Evolutionary conservation across 2,888 invertebrate genomes (phyloP).

Genomic region (Biston betularia): DNA sequence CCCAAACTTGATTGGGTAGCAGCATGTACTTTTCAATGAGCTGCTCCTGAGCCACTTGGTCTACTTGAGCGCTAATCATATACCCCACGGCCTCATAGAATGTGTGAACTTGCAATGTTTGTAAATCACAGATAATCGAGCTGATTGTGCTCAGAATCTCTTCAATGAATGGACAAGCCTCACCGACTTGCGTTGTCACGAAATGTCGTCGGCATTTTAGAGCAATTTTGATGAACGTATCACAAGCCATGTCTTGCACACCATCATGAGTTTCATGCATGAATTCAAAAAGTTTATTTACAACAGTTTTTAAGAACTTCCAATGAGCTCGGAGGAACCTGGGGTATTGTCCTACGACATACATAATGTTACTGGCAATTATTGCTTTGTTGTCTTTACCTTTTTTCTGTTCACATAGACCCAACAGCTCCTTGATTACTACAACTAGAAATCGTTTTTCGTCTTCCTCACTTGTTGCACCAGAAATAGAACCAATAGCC

Average conservation of each 20-base stretch:
- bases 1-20: constrained; percentile 99
- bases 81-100: constrained; percentile 99
- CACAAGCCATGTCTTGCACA: constrained; percentile 99
- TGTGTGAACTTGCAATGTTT: constrained; percentile 99
- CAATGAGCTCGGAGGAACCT: constrained; percentile 99
- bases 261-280: constrained; percentile 99
- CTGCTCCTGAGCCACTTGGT: constrained; percentile 95
- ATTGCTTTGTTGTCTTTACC: constrained; percentile 99
- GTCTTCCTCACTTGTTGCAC: constrained; percentile 99
- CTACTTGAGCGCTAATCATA: constrained; percentile 98
- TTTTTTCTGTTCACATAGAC: constrained; percentile 99
- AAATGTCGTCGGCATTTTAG: constrained; percentile 99
- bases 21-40: constrained; percentile 99
- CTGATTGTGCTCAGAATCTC: constrained; percentile 98
- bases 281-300: constrained; percentile 99
- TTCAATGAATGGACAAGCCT: constrained; percentile 98
- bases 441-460: constrained; percentile 99
- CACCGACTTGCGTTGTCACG: constrained; percentile 98
- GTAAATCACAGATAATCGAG: constrained; percentile 99
- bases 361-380: constrained; percentile 99
- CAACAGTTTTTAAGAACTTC: constrained; percentile 99
- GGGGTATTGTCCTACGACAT: constrained; percentile 99
- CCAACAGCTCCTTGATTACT: constrained; percentile 98
- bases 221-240: constrained; percentile 99
- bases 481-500: constrained; percentile 99